Conservation (phyloP, 2,888 invertebrate genomes). For the Philopedon plagiatum region DNA sequence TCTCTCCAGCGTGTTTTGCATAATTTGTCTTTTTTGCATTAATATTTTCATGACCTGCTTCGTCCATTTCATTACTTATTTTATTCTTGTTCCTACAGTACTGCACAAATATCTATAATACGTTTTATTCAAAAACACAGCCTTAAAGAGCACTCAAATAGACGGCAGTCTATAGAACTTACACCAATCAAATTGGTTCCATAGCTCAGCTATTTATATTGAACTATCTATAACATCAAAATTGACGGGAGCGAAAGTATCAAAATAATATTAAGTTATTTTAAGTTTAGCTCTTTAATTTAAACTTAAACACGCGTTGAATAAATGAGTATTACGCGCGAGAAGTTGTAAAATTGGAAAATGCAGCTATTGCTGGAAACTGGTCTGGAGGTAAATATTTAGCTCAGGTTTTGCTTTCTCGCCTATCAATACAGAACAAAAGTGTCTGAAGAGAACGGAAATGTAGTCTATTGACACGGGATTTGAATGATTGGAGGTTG, state of each 20-base stretch:
- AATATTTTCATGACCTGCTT: too few relatives aligned
- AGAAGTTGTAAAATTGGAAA: background rate
- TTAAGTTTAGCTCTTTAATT: constrained; percentile 6
- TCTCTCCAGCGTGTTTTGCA: too few relatives aligned
- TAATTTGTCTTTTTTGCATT: too few relatives aligned
- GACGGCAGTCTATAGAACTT: constrained; percentile 9
- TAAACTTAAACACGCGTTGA: constrained; percentile 3
- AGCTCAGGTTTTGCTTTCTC: too few relatives aligned
- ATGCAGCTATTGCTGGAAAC: background rate
- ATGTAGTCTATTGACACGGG: too few relatives aligned
- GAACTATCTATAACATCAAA: constrained; percentile 20
- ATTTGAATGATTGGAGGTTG: too few relatives aligned
- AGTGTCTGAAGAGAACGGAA: too few relatives aligned
- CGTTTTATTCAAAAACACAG: background rate
- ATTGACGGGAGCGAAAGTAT: constrained; percentile 18
- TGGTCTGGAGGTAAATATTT: too few relatives aligned
- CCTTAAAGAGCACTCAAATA: constrained; percentile 7
- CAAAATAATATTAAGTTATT: constrained; percentile 21
- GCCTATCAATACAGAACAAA: too few relatives aligned
- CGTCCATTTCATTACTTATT: too few relatives aligned
- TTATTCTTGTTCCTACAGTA: too few relatives aligned
- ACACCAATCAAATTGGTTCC: constrained; percentile 12
- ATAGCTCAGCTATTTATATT: constrained; percentile 13
- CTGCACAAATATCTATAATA: too few relatives aligned
- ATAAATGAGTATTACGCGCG: constrained; percentile 5